Evolutionary conservation across 1,140 invertebrate genomes (phyloP).

Genomic region (Trypoxylus dichotomus): DNA sequence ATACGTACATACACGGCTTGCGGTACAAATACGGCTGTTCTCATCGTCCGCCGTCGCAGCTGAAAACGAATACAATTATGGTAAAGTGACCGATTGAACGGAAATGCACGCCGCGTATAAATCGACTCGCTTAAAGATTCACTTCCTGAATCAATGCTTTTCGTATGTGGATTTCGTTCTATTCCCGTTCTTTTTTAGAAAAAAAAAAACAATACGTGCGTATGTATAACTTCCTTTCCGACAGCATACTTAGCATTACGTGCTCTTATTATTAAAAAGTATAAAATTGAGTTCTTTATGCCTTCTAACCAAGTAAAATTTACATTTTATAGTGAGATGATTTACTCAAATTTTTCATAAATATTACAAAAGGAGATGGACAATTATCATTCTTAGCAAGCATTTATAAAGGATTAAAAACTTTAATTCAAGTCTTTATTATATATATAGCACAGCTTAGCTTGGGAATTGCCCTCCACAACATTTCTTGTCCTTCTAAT

Average conservation of each 20-base stretch:
- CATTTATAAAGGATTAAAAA: too few species aligned
- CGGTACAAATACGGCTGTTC: not conserved
- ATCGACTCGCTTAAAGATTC: conserved; percentile 27
- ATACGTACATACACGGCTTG: not conserved
- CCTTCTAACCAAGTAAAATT: too few species aligned
- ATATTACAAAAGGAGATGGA: too few species aligned
- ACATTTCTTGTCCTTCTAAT: too few species aligned
- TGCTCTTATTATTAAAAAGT: too few species aligned
- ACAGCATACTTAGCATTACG: not conserved
- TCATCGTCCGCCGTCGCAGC: not conserved
- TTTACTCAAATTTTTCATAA: too few species aligned
- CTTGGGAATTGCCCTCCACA: too few species aligned
- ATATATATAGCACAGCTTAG: too few species aligned
- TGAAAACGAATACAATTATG: conserved; percentile 8
- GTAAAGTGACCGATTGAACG: conserved; percentile 2
- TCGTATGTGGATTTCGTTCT: not conserved
- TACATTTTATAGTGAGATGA: too few species aligned
- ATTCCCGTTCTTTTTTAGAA: not conserved
- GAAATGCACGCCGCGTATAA: conserved; percentile 13
- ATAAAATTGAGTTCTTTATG: too few species aligned
- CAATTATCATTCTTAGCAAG: too few species aligned
- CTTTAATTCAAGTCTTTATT: too few species aligned
- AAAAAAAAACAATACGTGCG: not conserved
- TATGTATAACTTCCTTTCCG: not conserved
- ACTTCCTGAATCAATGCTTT: conserved; percentile 16